These are phyloP conservation scores for Caenorhabditis elegans DNA, from an alignment of 1,140 invertebrate species.

Conservation along the genomic window WBcel235 BX284604.4:9245001-9245500, in stretches of 20 bases:
- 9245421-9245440: not conserved
- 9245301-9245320: not conserved
- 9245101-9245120: too few species aligned
- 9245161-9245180: not conserved
- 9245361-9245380: not conserved
- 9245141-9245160: conserved; percentile 2
- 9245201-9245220: not conserved
- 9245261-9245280: too few species aligned
- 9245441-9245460: not conserved
- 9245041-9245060: too few species aligned
- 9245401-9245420: not conserved
- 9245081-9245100: too few species aligned
- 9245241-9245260: too few species aligned
- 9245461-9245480: too few species aligned
- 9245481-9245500: too few species aligned
- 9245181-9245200: not conserved
- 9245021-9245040: too few species aligned
- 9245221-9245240: too few species aligned
- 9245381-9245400: not conserved
- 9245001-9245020: too few species aligned
- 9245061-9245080: too few species aligned
- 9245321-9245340: not conserved
- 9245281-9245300: not conserved
- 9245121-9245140: too few species aligned
- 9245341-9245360: not conserved